phyloP scores from a whole-genome alignment of 2,113 vertebrate genomes.

The Ceyx margarethae region DNA sequence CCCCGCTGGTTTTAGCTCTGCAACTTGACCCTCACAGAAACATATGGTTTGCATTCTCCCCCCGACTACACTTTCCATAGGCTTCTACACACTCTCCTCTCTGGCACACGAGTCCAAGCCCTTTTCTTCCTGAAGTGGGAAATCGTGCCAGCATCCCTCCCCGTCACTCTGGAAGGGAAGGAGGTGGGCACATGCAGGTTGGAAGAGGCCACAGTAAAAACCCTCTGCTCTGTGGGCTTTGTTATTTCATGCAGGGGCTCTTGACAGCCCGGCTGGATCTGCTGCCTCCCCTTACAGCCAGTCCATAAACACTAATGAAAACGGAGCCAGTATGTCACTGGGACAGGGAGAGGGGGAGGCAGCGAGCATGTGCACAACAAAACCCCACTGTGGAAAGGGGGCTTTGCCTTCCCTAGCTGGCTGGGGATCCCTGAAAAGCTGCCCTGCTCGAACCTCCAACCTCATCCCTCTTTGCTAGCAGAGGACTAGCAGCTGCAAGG shows the following conservation, averaged over 20 bases:
- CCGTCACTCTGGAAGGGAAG: neutral
- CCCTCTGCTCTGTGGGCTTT: constrained; percentile 5
- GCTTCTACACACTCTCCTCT: neutral
- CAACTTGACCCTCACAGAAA: neutral
- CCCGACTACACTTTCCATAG: neutral
- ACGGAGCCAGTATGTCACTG: neutral
- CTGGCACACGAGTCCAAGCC: neutral
- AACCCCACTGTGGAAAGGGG: rapidly evolving
- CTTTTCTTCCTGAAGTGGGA: neutral
- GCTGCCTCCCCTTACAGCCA: neutral
- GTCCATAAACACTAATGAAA: constrained; percentile 45
- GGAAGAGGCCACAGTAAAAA: constrained; percentile 22
- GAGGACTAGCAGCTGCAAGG: neutral
- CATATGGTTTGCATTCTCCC: constrained; percentile 46
- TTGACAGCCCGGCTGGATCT: constrained; percentile 28
- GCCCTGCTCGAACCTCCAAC: neutral
- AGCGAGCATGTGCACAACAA: neutral
- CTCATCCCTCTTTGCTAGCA: neutral
- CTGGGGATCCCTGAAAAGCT: rapidly evolving
- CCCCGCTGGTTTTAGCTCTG: neutral
- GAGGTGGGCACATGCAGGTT: neutral
- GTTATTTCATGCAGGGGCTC: constrained; percentile 13
- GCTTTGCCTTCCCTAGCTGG: neutral
- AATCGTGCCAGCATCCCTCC: neutral
- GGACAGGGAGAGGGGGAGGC: neutral